These are phyloP conservation scores for Halocynthia aurantium DNA, from an alignment of 23 tunicate genomes.

Conservation along the genomic window DNA sequence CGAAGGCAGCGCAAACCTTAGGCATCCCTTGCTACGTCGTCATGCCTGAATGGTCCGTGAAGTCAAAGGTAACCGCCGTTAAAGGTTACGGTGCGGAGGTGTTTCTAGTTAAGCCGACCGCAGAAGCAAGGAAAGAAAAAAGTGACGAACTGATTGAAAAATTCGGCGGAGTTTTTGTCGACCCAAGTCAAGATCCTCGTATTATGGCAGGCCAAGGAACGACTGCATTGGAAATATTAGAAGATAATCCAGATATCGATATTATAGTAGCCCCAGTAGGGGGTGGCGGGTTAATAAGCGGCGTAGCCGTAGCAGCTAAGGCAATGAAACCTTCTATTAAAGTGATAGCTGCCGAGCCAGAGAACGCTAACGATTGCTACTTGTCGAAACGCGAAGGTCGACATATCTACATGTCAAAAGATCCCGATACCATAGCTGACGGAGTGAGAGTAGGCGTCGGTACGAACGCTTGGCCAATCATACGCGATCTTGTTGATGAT, in stretches of 20 bases:
- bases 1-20: slow-evolving; percentile 58
- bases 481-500: slow-evolving; percentile 82
- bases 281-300: slow-evolving; percentile 87
- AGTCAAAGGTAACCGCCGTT: slow-evolving; percentile 59
- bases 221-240: slow-evolving; percentile 67
- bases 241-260: slow-evolving; percentile 72
- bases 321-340: slow-evolving; percentile 66
- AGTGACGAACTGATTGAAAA: slow-evolving; percentile 35
- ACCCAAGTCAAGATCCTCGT: slow-evolving; percentile 45
- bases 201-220: slow-evolving; percentile 86
- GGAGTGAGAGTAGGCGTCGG: slow-evolving; percentile 78
- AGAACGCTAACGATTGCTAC: slow-evolving; percentile 71
- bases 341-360: slow-evolving; percentile 89
- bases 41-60: slow-evolving; percentile 44
- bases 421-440: slow-evolving; percentile 74
- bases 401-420: slow-evolving; percentile 25
- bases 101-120: slow-evolving; percentile 37
- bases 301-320: slow-evolving; percentile 72
- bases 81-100: slow-evolving; percentile 54
- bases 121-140: slow-evolving; percentile 28
- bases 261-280: slow-evolving; percentile 82
- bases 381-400: slow-evolving; percentile 44
- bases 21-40: slow-evolving; percentile 43
- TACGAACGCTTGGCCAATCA: slow-evolving; percentile 90
- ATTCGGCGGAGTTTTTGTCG: slow-evolving; percentile 37